These are phyloP conservation scores for Eclectus roratus DNA, from an alignment of 2,113 vertebrate species.

Conservation along the genomic window DNA sequence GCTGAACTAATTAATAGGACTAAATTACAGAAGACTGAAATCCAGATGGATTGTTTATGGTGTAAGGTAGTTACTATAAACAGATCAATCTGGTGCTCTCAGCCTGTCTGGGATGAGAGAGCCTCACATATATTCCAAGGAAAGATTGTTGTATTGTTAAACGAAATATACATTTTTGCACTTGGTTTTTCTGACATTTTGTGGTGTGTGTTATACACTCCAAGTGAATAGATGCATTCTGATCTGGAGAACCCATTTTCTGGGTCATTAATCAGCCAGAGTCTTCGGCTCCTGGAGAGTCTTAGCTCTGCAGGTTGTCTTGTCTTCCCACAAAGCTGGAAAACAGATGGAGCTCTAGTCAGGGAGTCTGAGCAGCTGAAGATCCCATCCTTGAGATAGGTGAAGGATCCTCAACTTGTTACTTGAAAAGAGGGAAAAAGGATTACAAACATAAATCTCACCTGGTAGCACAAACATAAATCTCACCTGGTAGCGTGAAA, in stretches of 20 bases:
- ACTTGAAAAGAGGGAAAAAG: background rate
- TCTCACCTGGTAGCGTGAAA: background rate
- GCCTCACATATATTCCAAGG: background rate
- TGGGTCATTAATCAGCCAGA: slow-evolving; percentile 9
- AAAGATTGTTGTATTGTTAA: background rate
- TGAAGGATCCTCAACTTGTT: background rate
- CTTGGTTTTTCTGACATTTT: background rate
- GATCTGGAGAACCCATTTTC: background rate
- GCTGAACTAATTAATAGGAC: background rate
- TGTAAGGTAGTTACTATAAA: background rate
- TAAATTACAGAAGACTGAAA: background rate
- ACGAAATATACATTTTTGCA: background rate
- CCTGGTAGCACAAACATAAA: background rate
- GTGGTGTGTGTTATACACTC: background rate
- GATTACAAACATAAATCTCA: background rate
- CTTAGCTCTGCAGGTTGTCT: background rate
- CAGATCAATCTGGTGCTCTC: background rate
- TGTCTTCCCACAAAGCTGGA: background rate
- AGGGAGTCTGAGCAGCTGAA: background rate
- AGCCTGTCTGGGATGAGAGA: background rate
- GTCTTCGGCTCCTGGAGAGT: background rate
- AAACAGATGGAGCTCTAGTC: background rate
- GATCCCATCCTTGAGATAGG: background rate
- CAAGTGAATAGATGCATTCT: background rate
- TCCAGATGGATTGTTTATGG: background rate